Base-by-base conservation (phyloP, 2,888 invertebrate species). In the Callimorpha dominula region DNA sequence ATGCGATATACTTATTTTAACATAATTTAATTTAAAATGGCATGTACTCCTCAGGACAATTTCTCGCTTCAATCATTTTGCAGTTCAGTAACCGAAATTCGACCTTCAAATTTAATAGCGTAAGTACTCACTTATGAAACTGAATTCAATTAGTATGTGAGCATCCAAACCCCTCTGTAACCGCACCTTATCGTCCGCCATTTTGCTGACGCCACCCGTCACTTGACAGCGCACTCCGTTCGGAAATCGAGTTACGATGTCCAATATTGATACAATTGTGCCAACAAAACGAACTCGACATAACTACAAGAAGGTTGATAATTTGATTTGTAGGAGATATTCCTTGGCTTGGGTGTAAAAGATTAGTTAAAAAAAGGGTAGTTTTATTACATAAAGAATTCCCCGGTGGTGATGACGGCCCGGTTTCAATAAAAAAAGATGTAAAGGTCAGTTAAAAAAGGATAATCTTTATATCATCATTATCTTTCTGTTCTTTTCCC, bases 261-360 rank as follows among this genome's bases (percentile, higher is more conserved):
- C 91, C 93, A 93, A 94, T 94, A 93, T 93, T 93, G 93, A 93
- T 93, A 93, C 91, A 93, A 93, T 93, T 92, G 91, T 91, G 88
- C 90, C 89, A 92, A 92, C 92, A 91, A 88, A 92, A 91, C 88
- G 89, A 90, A 90, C 86, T 81, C 85, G 86, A 89, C 88, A 88
- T 90, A 90, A 90, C 89, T 89, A 90, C 82, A 84, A 87, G 88
- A 87, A 87, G 88, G 85, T 78, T 86, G 85, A 88, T 92, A 91
- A 92, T 90, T 92, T 85, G 84, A 92, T 91, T 92, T 88, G 79
- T 83, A 77, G 84, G 83, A 85, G 87, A 89, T 89, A 90, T 86
- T 89, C 79, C 85, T 86, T 86, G 81, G 78, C 7, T 8, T 20
- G 81, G 79, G 76, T 71, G 72, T 54, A 5, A n/a, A 12, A 66